Evolutionary conservation across 2,113 vertebrate genomes (phyloP).

Genomic region (Apaloderma vittatum): DNA sequence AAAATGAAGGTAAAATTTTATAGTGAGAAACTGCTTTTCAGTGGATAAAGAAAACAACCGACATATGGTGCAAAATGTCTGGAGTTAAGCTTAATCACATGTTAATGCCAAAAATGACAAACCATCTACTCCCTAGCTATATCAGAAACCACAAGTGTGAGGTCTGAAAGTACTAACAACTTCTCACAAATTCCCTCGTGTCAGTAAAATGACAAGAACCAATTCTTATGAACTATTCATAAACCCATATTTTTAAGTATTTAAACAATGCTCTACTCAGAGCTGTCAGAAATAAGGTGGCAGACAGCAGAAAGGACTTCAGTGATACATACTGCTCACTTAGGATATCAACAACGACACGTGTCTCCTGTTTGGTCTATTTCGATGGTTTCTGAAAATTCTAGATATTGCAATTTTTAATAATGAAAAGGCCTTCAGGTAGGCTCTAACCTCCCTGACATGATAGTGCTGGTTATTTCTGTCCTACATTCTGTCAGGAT

Average conservation of each 20-base stretch:
- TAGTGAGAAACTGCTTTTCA: neutral
- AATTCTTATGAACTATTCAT: neutral
- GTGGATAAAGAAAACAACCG: neutral
- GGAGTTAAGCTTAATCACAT: neutral
- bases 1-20: neutral
- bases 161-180: neutral
- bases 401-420: neutral
- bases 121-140: neutral
- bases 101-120: neutral
- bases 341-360: neutral
- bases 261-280: neutral
- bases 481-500: neutral
- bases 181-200: neutral
- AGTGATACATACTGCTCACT: neutral
- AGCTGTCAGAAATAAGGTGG: neutral
- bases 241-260: neutral
- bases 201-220: neutral
- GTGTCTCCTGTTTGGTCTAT: neutral
- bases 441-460: fast-evolving
- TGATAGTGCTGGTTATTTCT: neutral
- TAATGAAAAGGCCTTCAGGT: neutral
- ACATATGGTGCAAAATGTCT: neutral
- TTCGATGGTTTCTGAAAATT: neutral
- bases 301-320: neutral
- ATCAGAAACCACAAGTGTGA: neutral